Percentiles rank a stretch among this genome's conserved stretches.
phyloP scores from a whole-genome alignment of 2,113 vertebrate genomes.

The Hypocryptadius cinnamomeus region DNA sequence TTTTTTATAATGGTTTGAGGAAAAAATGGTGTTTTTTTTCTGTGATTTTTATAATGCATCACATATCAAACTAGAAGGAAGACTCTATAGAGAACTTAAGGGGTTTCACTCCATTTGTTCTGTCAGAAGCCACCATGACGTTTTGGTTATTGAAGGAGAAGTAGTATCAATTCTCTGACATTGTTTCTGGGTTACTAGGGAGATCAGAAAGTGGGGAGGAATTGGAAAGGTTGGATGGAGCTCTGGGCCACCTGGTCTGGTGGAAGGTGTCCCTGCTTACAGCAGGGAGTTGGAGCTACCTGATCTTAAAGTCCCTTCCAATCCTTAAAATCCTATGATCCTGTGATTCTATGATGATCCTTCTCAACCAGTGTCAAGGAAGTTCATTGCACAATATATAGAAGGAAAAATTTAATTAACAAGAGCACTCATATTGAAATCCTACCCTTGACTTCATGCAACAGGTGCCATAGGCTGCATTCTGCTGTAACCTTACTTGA shows the following conservation, averaged over 20 bases:
- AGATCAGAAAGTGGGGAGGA: neutral
- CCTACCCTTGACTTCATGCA: neutral
- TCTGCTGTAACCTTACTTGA: neutral
- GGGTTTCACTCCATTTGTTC: neutral
- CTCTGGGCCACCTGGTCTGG: neutral
- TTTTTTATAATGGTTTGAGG: neutral
- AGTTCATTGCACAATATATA: neutral
- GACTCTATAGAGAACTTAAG: neutral
- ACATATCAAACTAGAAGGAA: neutral
- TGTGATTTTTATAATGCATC: neutral
- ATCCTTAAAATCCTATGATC: neutral
- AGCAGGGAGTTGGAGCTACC: neutral
- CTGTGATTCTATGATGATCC: neutral
- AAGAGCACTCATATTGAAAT: neutral
- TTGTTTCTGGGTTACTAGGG: neutral
- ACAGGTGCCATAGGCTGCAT: neutral
- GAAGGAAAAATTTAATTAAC: neutral
- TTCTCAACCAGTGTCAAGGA: neutral
- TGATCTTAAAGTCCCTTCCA: neutral
- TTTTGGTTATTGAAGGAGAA: neutral
- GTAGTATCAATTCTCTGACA: neutral
- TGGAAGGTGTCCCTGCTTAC: neutral
- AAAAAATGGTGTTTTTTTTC: neutral
- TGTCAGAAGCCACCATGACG: neutral
- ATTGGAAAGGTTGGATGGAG: neutral